Base-by-base conservation (phyloP, 2,888 invertebrate genomes). In the Ormyrus thymus region DNA sequence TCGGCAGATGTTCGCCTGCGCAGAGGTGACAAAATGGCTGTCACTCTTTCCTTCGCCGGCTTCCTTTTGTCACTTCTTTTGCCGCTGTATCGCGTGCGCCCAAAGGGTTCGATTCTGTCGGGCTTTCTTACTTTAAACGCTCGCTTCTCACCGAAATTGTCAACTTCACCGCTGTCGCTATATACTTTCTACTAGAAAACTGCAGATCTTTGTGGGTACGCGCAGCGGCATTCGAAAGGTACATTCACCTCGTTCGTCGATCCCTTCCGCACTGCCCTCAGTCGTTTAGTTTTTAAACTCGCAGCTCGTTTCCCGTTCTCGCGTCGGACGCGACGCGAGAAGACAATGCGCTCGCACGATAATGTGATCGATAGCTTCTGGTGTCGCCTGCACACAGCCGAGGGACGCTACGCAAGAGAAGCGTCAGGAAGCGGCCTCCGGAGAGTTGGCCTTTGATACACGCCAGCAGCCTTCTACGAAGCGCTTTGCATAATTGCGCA, bases 11-110 rank as follows among this genome's bases (percentile, higher is more conserved):
- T 84, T 81, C 80, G 79, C 29, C 29, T 29, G 29, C 29, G 29
- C 29, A 64, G 78, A 71, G 84, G 82, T 84, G 83, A 85, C 84
- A 85, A 84, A 84, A 85, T 83, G 83, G 83, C 83, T 76, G 83
- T 80, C 80, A 72, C 79, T 81, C 80, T 76, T 74, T 58, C 58
- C 8, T 75, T 76, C 80, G 82, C 85, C 84, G 83, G 84, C 85
- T 86, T 29, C 29, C 29, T 29, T 29, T 29, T 29, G 29, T 29
- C 29, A 4, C 29, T 29, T 29, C 29, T 29, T 29, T 29, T 4
- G 29, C 29, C 29, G 29, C 29, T 29, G 3, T n/a, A n/a, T 29
- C 29, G 29, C 29, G 29, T 29, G 29, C 29, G 29, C 29, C 29
- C 4, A 29, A 29, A 29, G 29, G 29, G 29, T 29, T 29, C 29